These are phyloP conservation scores for chimpanzee (Pan troglodytes) DNA, from an alignment of 2,113 vertebrate genomes.

Conservation along the genomic window NHGRI_mPanTro3-v2.1_pri NC_072416.2:69596001-69596500, in stretches of 20 bases:
- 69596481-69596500: neutral
- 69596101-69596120: neutral
- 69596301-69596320: constrained; percentile 8
- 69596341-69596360: neutral
- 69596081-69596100: constrained; percentile 62
- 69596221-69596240: neutral
- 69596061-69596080: constrained; percentile 38
- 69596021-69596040: neutral
- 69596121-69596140: neutral
- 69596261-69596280: neutral
- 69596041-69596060: neutral
- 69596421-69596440: neutral
- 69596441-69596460: neutral
- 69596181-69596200: constrained; percentile 39
- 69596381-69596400: neutral
- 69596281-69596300: constrained; percentile 25
- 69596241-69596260: neutral
- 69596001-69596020: neutral
- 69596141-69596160: neutral
- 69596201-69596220: neutral
- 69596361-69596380: neutral
- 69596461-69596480: neutral
- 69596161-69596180: constrained; percentile 60
- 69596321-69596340: neutral
- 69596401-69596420: neutral